Evolutionary conservation across 2,113 vertebrate species (phyloP), one percentile per base, ranked within the genome.

Genomic region (Centrocercus urophasianus): DNA sequence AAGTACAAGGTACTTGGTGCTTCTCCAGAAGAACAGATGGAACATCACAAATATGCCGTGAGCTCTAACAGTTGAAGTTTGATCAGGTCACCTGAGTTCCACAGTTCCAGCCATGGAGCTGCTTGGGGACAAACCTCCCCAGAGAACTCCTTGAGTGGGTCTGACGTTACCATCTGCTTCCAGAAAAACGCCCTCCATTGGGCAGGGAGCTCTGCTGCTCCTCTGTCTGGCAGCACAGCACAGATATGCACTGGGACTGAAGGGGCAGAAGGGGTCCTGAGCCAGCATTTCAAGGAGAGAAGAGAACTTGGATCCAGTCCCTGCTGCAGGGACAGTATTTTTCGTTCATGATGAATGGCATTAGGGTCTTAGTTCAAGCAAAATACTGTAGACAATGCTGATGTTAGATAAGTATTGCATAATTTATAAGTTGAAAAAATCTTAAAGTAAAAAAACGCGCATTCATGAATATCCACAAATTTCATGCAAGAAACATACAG

Each of bases 361-460:
- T 48, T 52, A 74, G 32, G 79, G 73, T 81, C 83, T 94, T 77
- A 96, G 88, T 92, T 94, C 86, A 94, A 81, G 83, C 42, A 92
- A 95, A 90, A 92, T 83, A 67, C 38, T 84, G 69, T 71, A 93
- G 85, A 95, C 64, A 69, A 85, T 45, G 48, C 61, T 89, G 67
- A 95, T 86, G 77, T 89, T 83, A 95, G 79, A 93, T 92, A 94
- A 96, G 85, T 90, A 94, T 27, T 92, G 71, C 69, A 83, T 84
- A 90, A 94, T 96, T 95, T 70, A 95, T 93, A 83, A 96, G 22
- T 66, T 72, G 56, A 54, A 90, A 93, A 91, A 83, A 74, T 85
- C 66, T 82, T 85, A 28, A 79, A 81, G 65, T 63, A 61, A 82
- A 81, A 50, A 50, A 50, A 50, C 19, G 36, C 36, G 63, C 77